A percentile compares a stretch with the other conserved stretches of the same genome.
phyloP scores from a whole-genome alignment of 2,113 vertebrate genomes.

The Rhynchomys soricoides region DNA sequence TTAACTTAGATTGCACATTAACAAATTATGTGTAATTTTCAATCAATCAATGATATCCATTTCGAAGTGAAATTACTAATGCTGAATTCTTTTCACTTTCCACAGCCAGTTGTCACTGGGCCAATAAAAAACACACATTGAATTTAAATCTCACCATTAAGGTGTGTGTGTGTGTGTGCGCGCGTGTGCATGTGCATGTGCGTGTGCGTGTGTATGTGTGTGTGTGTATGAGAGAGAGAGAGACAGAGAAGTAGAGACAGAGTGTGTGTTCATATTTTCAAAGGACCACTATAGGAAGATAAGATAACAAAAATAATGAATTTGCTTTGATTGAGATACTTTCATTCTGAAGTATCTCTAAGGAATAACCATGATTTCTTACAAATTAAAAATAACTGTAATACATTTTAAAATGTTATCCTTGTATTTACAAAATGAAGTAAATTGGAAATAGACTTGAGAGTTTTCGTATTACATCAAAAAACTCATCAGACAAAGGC shows the following conservation, averaged over 20 bases:
- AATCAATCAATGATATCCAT: conserved; percentile 32
- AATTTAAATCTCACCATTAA: background rate
- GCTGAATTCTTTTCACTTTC: conserved; percentile 19
- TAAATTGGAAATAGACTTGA: background rate
- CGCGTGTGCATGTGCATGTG: background rate
- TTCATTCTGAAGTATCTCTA: conserved; percentile 28
- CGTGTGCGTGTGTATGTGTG: background rate
- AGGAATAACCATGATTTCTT: background rate
- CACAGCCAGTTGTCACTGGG: background rate
- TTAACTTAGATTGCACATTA: background rate
- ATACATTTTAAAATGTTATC: conserved; percentile 2
- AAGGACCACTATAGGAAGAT: conserved; percentile 31
- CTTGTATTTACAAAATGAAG: background rate
- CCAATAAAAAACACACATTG: conserved; percentile 25
- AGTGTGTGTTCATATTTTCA: background rate
- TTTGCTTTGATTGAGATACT: conserved; percentile 3
- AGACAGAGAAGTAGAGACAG: background rate
- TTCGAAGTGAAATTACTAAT: conserved; percentile 31
- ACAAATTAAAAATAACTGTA: conserved; percentile 14
- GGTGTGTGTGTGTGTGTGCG: background rate
- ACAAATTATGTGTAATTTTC: conserved; percentile 7
- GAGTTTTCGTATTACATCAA: conserved; percentile 25
- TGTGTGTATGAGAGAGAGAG: background rate
- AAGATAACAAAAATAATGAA: conserved; percentile 49
- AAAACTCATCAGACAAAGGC: background rate